Percentiles rank a stretch among this genome's conserved stretches.
These are phyloP conservation scores for Trichopoda pennipes DNA, from an alignment of 2,888 invertebrate species.

Conservation along the genomic window DNA sequence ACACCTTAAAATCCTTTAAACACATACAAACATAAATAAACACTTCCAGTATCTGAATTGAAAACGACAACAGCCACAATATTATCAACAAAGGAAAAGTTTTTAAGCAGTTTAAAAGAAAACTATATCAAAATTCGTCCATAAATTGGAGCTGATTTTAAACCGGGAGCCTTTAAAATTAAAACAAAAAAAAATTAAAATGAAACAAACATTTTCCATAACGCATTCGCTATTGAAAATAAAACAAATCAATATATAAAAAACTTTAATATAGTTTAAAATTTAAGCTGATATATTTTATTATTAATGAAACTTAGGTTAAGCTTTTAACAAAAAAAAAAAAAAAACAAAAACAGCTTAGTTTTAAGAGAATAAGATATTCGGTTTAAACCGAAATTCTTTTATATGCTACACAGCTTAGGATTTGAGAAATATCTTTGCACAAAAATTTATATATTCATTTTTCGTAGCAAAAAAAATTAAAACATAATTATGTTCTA, in stretches of 20 bases:
- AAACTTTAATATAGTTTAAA: slow-evolving; percentile 9
- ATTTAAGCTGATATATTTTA: slow-evolving; percentile 53
- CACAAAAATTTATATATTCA: no score
- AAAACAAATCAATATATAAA: slow-evolving; percentile 8
- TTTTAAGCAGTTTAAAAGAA: slow-evolving; percentile 75
- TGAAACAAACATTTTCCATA: slow-evolving; percentile 20
- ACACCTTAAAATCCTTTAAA: slow-evolving; percentile 13
- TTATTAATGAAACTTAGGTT: slow-evolving; percentile 24
- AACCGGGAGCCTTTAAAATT: slow-evolving; percentile 61
- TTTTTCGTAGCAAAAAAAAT: neutral
- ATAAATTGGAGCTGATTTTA: slow-evolving; percentile 78
- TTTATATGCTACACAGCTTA: slow-evolving; percentile 5
- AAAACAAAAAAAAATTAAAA: slow-evolving; percentile 15
- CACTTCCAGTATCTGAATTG: neutral
- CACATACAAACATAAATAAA: neutral
- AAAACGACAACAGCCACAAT: slow-evolving; percentile 26
- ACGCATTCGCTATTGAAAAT: slow-evolving; percentile 16
- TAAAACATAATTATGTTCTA: no score
- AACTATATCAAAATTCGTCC: slow-evolving; percentile 80
- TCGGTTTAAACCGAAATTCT: slow-evolving; percentile 4
- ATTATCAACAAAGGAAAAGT: slow-evolving; percentile 71
- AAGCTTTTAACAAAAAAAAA: slow-evolving; percentile 41
- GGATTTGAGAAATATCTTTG: neutral
- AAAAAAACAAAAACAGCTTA: slow-evolving; percentile 28
- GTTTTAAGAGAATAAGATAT: slow-evolving; percentile 5